A percentile compares a stretch with the other conserved stretches of the same genome.
These are phyloP conservation scores for Leptothorax acervorum DNA, from an alignment of 2,888 invertebrate genomes.

Conservation along the genomic window DNA sequence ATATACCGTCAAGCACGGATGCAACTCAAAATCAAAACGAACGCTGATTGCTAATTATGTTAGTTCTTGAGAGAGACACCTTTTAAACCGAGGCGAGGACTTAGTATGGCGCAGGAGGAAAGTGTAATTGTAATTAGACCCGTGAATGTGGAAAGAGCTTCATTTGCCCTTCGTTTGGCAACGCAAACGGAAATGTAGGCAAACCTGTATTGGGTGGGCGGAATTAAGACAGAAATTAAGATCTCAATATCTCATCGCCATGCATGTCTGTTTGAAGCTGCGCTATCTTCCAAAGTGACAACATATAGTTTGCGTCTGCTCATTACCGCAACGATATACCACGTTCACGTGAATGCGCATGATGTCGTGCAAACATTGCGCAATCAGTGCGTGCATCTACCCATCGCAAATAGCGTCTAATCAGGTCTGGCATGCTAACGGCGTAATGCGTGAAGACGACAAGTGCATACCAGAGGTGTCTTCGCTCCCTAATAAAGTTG, in stretches of 20 bases:
- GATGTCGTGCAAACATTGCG: constrained; percentile 21
- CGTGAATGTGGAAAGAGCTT: constrained; percentile 69
- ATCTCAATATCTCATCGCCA: too few relatives aligned
- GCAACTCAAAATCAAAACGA: constrained; percentile 71
- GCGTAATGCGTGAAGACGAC: constrained; percentile 28
- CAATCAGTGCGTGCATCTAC: constrained; percentile 28
- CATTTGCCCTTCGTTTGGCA: constrained; percentile 69
- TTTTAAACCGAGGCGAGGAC: constrained; percentile 40
- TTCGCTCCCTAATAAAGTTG: not conserved
- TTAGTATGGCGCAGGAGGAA: not conserved
- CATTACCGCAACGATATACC: constrained; percentile 34
- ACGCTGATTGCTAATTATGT: constrained; percentile 71
- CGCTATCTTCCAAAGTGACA: not conserved
- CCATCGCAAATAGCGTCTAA: constrained; percentile 47
- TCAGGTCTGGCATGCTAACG: constrained; percentile 35
- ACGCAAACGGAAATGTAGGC: constrained; percentile 3
- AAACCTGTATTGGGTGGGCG: constrained; percentile 27
- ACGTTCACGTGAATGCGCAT: not conserved
- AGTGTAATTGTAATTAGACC: constrained; percentile 67
- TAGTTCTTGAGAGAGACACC: constrained; percentile 54
- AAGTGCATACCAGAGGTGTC: not conserved
- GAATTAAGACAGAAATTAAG: constrained; percentile 52
- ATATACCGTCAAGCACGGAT: constrained; percentile 13
- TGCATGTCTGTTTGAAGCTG: not conserved
- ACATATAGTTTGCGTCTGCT: not conserved